Evolutionary conservation across 30 jellyfish, hydroid and myxozoan genomes (phyloP), one percentile per base, ranked within the genome.

Genomic region (Turritopsis dohrnii): DNA sequence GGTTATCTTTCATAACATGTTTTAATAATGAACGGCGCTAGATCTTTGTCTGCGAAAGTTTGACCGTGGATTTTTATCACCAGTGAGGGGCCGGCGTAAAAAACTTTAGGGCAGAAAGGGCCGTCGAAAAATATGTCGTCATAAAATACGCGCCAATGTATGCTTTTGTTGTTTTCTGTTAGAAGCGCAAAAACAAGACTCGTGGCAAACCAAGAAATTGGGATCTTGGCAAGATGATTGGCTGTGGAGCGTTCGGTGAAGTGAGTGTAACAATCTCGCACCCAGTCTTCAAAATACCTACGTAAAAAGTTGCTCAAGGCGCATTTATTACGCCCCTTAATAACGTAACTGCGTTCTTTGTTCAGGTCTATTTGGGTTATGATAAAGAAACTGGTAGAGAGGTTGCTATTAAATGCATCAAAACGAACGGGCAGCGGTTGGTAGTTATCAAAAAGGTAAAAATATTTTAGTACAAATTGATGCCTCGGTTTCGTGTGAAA

Each of bases 231-330:
- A 72, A 75, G 30, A 53, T 91, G 71, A 83, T 91, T 26, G 97
- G 97, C 5, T 83, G 96, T 65, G 97, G 97, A 21, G 97, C 95
- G 18, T 91, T 71, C 83, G 97, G 96, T 52, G 86, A 87, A 89
- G 97, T 91, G 79, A 53, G 28, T 27, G 18, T 0, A 80, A 52
- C 77, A 22, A 23, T 13, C 79, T 52, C 8, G 17, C 53, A 21
- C 20, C 24, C 83, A 21, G 13, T 9, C 26, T 0, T n/a, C n/a
- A n/a, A n/a, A n/a, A n/a, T n/a, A n/a, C n/a, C n/a, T n/a, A n/a
- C n/a, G n/a, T n/a, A n/a, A n/a, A n/a, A n/a, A n/a, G n/a, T n/a
- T n/a, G n/a, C n/a, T n/a, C n/a, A n/a, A n/a, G n/a, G n/a, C n/a
- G n/a, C n/a, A n/a, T n/a, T n/a, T n/a, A n/a, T n/a, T n/a, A n/a